phyloP scores from a whole-genome alignment of 2,888 invertebrate genomes.

The Cancer borealis region DNA sequence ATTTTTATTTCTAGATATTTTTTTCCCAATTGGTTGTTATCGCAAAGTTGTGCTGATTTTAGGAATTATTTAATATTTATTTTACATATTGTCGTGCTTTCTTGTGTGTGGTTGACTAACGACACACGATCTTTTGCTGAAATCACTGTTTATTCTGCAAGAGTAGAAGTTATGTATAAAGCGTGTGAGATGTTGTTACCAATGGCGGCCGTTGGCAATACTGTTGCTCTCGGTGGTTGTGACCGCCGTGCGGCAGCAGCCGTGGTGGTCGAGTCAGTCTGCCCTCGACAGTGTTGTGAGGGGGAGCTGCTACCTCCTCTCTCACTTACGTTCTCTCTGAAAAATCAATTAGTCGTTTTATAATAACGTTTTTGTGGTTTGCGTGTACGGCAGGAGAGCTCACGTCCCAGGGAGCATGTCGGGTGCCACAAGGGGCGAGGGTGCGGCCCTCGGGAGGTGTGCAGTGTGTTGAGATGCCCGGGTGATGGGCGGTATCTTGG shows the following conservation, averaged over 20 bases:
- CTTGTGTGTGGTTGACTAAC: background rate
- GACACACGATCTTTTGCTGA: background rate
- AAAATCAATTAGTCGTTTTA: slow-evolving; percentile 44
- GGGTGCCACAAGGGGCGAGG: slow-evolving; percentile 39
- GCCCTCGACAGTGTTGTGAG: slow-evolving; percentile 50
- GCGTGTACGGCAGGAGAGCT: background rate
- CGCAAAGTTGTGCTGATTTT: background rate
- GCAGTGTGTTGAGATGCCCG: slow-evolving; percentile 51
- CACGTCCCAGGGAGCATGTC: slow-evolving; percentile 22
- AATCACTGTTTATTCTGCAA: background rate
- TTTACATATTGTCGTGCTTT: background rate
- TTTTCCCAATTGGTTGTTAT: background rate
- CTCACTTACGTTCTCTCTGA: slow-evolving; percentile 55
- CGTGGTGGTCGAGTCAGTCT: slow-evolving; percentile 49
- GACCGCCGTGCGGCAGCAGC: slow-evolving; percentile 34
- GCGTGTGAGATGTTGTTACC: background rate
- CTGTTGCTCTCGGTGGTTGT: slow-evolving; percentile 50
- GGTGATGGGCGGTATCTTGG: slow-evolving; percentile 57
- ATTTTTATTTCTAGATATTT: background rate
- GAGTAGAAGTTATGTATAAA: background rate
- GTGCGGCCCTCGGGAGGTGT: background rate
- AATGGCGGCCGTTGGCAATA: slow-evolving; percentile 52
- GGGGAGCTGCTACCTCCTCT: slow-evolving; percentile 44
- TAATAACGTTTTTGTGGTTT: background rate
- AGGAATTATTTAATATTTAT: background rate